Evolutionary conservation across 2,113 vertebrate genomes (phyloP), one percentile per base, ranked within the genome.

Genomic region (Spea multiplicata): DNA sequence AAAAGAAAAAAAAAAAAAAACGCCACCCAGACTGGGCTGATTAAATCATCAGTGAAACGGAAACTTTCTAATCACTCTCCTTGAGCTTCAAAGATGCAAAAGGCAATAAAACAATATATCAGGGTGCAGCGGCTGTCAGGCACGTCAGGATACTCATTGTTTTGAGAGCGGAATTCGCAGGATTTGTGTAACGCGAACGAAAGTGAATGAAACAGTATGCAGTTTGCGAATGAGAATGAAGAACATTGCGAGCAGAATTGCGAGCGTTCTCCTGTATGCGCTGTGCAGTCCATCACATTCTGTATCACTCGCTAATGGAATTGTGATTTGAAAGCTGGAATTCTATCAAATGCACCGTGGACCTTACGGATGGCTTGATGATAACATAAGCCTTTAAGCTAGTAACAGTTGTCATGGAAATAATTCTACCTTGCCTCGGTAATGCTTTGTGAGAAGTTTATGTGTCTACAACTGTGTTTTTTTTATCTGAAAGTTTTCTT

Each of bases 381-480:
- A 79, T 57, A 59, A 73, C 77, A 73, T 79, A 67, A 79, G 70
- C 70, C 77, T 66, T 79, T 79, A 73, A 73, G 70, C 77, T 67
- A 73, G 77, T 66, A 66, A 57, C 70, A 79, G 77, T 79, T 79
- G 71, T 79, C 70, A 79, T 79, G 61, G 77, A 72, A 79, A 79
- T 79, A 47, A 66, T 66, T 79, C 64, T 44, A 67, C 77, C 71
- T 79, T 73, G 46, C 46, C 50, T 79, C 49, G 30, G 16, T 48
- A 48, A 55, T 44, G 13, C n/a, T 79, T 79, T 57, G 6, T 6
- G 62, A 72, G 50, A 55, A 66, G 69, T 78, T 71, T 73, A 61
- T 73, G 66, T 66, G 44, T 66, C 65, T 79, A n/a, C 61, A 46
- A 30, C 48, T 47, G 30, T 45, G 16, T 44, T 59, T 59, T 13